Percentiles rank a stretch among this genome's conserved stretches.
phyloP scores from a whole-genome alignment of 2,113 vertebrate genomes.

The Xiphophorus hellerii region DNA sequence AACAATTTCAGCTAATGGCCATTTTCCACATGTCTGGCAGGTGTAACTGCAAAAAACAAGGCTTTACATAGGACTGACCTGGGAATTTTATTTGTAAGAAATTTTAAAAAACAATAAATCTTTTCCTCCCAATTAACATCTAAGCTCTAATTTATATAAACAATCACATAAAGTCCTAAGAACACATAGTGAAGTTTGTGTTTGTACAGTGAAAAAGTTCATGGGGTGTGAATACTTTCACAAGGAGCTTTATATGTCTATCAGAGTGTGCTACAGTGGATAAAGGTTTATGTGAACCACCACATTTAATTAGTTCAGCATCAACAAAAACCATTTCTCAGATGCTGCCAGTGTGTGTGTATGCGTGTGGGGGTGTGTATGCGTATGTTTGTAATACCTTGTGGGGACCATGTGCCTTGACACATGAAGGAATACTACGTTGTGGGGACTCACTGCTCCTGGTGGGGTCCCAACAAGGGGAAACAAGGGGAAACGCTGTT shows the following conservation, averaged over 20 bases:
- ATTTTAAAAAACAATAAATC: too few species aligned
- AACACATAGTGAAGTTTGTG: neutral
- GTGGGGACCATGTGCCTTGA: too few species aligned
- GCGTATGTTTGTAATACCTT: slow-evolving; percentile 19
- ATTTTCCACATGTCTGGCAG: neutral
- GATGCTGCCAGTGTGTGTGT: slow-evolving; percentile 6
- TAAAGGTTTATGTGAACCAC: slow-evolving; percentile 35
- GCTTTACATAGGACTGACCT: neutral
- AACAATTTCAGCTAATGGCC: neutral
- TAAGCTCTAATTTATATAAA: neutral
- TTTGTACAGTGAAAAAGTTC: neutral
- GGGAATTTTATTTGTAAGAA: too few species aligned
- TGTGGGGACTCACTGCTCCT: too few species aligned
- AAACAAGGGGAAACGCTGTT: too few species aligned
- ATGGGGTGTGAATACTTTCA: neutral
- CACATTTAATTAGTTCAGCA: slow-evolving; percentile 34
- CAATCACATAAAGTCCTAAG: neutral
- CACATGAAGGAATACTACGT: too few species aligned
- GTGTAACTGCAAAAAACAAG: neutral
- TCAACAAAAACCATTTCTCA: slow-evolving; percentile 47
- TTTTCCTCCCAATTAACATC: too few species aligned
- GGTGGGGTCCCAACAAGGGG: too few species aligned
- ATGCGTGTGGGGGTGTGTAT: neutral
- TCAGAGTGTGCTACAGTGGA: neutral
- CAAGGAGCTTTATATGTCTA: neutral